Conservation (phyloP, 2,113 vertebrate genomes). For the Myotis brandtii region DNA sequence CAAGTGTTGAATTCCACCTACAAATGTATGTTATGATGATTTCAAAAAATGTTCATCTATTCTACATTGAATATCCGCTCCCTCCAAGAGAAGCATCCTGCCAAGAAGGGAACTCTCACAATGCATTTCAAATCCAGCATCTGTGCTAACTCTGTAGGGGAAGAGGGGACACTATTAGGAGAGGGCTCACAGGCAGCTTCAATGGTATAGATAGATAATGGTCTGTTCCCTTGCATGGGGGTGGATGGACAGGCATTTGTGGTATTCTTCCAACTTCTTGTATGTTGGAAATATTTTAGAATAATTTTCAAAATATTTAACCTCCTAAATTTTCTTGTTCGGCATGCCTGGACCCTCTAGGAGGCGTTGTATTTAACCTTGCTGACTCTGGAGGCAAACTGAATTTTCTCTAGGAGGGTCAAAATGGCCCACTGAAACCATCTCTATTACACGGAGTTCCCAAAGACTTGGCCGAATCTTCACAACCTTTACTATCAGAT, state of each 20-base stretch:
- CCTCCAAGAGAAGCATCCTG: not conserved
- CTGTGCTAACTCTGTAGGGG: not conserved
- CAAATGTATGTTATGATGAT: not conserved
- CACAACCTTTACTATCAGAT: not conserved
- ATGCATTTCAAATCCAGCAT: not conserved
- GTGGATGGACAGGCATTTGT: not conserved
- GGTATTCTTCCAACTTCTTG: not conserved
- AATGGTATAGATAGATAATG: not conserved
- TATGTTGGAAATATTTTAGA: not conserved
- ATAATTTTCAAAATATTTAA: not conserved
- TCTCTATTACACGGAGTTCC: not conserved
- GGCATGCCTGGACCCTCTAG: not conserved
- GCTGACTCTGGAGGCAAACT: not conserved
- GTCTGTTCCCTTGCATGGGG: not conserved
- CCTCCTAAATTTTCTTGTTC: not conserved
- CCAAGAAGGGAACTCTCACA: not conserved
- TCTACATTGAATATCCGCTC: not conserved
- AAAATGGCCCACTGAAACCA: not conserved
- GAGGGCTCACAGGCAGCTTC: not conserved
- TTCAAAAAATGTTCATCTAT: not conserved
- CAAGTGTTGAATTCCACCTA: not conserved
- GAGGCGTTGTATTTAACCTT: not conserved
- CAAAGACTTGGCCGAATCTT: not conserved
- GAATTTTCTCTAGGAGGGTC: not conserved
- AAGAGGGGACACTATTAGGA: not conserved